Conservation (phyloP, 2,888 invertebrate genomes). For the Chrysolina americana region DNA sequence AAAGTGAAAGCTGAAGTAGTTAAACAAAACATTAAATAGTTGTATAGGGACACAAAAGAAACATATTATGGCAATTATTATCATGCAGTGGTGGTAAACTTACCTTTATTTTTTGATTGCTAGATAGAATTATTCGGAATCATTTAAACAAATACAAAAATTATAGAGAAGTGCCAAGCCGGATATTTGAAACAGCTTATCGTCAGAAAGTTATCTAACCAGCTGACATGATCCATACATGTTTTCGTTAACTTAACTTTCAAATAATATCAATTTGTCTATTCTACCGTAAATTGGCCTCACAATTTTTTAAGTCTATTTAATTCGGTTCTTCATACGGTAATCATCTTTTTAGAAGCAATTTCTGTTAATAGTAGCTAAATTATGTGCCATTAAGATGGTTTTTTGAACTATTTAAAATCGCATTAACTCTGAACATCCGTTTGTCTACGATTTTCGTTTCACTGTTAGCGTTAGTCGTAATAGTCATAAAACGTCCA, state of each 20-base stretch:
- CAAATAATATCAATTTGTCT: conserved; percentile 6
- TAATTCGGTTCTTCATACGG: not conserved
- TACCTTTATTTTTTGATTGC: too few relatives aligned
- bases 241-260: not conserved
- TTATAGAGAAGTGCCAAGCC: too few relatives aligned
- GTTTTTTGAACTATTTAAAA: conserved; percentile 48
- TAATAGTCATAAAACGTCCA: not conserved
- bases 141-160: too few relatives aligned
- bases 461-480: conserved; percentile 3
- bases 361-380: conserved; percentile 44
- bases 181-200: too few relatives aligned
- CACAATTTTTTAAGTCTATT: not conserved
- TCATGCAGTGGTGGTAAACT: too few relatives aligned
- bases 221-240: not conserved
- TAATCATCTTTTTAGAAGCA: conserved; percentile 42
- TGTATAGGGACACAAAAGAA: too few relatives aligned
- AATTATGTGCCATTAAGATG: conserved; percentile 46
- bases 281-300: not conserved
- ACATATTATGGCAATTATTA: too few relatives aligned
- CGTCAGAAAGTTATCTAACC: too few relatives aligned
- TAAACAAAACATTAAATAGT: too few relatives aligned
- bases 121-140: too few relatives aligned
- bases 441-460: conserved; percentile 35
- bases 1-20: too few relatives aligned
- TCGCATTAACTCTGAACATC: conserved; percentile 46